phyloP scores from a whole-genome alignment of 1,140 invertebrate species.

The Daktulosphaira vitifoliae region DNA sequence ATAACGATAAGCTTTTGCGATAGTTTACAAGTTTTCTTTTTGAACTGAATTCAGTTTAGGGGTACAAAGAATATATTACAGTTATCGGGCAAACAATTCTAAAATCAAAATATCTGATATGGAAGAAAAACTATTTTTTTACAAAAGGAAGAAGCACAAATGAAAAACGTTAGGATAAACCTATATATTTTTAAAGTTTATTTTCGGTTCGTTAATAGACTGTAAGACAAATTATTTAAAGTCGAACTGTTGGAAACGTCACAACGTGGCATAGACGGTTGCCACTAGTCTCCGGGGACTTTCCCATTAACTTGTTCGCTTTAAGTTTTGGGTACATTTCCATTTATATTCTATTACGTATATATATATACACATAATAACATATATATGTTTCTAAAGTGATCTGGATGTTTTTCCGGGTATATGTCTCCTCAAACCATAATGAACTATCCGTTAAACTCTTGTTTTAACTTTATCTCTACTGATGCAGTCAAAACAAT shows the following conservation, averaged over 20 bases:
- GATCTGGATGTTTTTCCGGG: conserved; percentile 15
- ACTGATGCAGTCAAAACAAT: neutral
- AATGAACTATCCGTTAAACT: conserved; percentile 26
- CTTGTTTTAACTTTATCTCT: no score
- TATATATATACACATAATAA: neutral
- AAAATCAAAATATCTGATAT: no score
- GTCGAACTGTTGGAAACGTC: neutral
- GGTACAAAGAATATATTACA: no score
- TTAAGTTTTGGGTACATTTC: conserved; percentile 5
- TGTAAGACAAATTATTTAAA: conserved; percentile 3
- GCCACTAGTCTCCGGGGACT: conserved; percentile 1
- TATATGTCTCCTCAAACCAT: conserved; percentile 4
- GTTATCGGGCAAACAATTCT: no score
- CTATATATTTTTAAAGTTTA: no score
- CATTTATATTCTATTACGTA: no score
- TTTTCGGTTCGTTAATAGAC: conserved; percentile 4
- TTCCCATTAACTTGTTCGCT: conserved; percentile 20
- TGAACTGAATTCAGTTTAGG: no score
- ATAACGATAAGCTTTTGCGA: no score
- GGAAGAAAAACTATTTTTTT: no score
- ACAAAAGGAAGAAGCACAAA: no score
- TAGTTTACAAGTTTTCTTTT: no score
- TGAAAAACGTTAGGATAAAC: no score
- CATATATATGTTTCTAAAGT: conserved; percentile 16
- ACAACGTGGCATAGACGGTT: neutral